Conservation (phyloP, 2,888 invertebrate species). For the Biston betularia region DNA sequence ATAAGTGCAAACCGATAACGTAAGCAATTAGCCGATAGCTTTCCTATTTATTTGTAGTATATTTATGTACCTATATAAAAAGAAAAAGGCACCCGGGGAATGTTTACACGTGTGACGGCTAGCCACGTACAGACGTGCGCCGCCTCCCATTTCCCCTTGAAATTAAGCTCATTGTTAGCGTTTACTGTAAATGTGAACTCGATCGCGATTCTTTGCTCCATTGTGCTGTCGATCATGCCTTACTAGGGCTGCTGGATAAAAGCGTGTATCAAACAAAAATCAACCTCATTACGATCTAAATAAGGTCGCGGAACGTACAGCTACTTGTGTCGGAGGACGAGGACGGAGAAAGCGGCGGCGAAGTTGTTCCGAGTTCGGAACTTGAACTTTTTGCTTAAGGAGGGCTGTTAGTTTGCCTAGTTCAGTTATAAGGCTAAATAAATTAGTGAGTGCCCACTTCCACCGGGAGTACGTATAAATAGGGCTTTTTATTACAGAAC, state of each 20-base stretch:
- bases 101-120: not conserved
- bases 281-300: slow-evolving; percentile 21
- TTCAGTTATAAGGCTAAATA: slow-evolving; percentile 41
- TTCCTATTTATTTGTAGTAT: not conserved
- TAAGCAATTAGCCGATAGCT: not conserved
- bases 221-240: slow-evolving; percentile 48
- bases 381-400: slow-evolving; percentile 47
- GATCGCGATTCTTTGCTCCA: slow-evolving; percentile 34
- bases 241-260: slow-evolving; percentile 27
- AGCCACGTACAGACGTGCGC: not conserved
- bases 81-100: not conserved
- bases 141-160: not conserved
- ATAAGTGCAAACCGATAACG: too few relatives aligned
- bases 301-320: slow-evolving; percentile 46
- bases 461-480: slow-evolving; percentile 22
- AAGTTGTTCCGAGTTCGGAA: slow-evolving; percentile 38
- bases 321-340: slow-evolving; percentile 33
- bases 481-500: slow-evolving; percentile 33
- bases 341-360: slow-evolving; percentile 38
- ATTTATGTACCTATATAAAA: not conserved
- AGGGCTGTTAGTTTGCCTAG: slow-evolving; percentile 42
- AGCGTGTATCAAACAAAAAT: slow-evolving; percentile 9
- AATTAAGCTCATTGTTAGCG: slow-evolving; percentile 11
- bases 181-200: slow-evolving; percentile 10
- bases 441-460: slow-evolving; percentile 37